A percentile compares a stretch with the other conserved stretches of the same genome.
Conservation (phyloP, 2,888 invertebrate genomes). For the Agonopterix subpropinquella region DNA sequence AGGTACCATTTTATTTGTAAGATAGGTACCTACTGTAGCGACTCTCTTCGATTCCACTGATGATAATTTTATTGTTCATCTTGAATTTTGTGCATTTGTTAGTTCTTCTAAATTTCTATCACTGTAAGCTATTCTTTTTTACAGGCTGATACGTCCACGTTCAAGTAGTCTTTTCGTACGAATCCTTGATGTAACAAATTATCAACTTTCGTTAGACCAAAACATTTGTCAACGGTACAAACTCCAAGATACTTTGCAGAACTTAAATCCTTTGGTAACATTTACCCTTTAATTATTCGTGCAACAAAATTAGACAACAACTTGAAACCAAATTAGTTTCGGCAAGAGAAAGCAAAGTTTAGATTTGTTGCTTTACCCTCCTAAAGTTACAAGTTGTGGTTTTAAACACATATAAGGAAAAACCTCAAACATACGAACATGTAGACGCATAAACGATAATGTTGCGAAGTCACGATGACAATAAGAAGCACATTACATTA, state of each 20-base stretch:
- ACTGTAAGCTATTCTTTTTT: no score
- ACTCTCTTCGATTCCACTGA: no score
- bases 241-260: constrained; percentile 3
- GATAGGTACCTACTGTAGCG: no score
- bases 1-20: no score
- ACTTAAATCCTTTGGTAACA: constrained; percentile 7
- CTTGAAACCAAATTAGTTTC: constrained; percentile 17
- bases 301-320: constrained; percentile 3
- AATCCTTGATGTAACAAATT: no score
- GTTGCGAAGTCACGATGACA: no score
- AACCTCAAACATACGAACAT: not conserved
- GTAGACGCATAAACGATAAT: no score
- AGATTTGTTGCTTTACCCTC: not conserved
- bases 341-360: constrained; percentile 15
- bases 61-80: no score
- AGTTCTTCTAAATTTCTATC: no score
- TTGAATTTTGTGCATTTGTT: no score
- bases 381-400: constrained; percentile 2
- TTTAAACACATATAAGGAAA: not conserved
- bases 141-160: no score
- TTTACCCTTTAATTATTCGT: constrained; percentile 13
- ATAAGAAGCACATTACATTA: not conserved
- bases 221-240: constrained; percentile 1
- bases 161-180: no score
- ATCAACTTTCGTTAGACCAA: not conserved